Evolutionary conservation across 2,888 invertebrate genomes (phyloP), one percentile per base, ranked within the genome.

Genomic region (Nomada ferruginata): DNA sequence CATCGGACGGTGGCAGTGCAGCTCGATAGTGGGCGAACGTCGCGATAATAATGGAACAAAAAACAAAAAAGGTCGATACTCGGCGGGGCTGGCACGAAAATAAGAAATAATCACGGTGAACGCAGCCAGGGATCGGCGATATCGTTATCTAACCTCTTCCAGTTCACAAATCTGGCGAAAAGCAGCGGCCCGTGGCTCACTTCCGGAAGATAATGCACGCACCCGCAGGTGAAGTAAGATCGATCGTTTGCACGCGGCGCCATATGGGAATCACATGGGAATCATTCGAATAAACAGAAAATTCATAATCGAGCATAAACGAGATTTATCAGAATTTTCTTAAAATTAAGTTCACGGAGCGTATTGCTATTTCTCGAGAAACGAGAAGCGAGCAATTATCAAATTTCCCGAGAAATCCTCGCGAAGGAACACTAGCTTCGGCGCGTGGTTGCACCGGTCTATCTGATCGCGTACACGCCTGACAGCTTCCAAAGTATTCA

Each of bases 181-280:
- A 78, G 74, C 82, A 65, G 36, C 66, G 57, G 76, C 72, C 82
- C 69, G 70, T 73, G 82, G 69, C 65, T 82, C 78, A 75, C 83
- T 83, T 83, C 83, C 83, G 71, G 82, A n/a, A 75, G 83, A 83
- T 83, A 83, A 72, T 83, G 75, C 83, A 82, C 83, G 83, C 83
- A 76, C 20, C 78, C 72, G 55, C 70, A 52, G 65, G 68, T 83
- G 79, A 75, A 84, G 80, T 72, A 80, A 83, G 77, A 61, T 77
- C 83, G 84, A 83, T 83, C 73, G 72, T 80, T 77, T 61, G 75
- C 83, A 76, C 79, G 83, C 79, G 42, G 74, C 61, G 23, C 50
- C 57, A 15, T 50, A n/a, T 42, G 52, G 44, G 66, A 13, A 63
- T 13, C 7, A 1, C 36, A 36, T 7, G 36, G 36, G 36, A 36